phyloP scores from a whole-genome alignment of 2,888 invertebrate species.

The Dicyrtoma fusca region DNA sequence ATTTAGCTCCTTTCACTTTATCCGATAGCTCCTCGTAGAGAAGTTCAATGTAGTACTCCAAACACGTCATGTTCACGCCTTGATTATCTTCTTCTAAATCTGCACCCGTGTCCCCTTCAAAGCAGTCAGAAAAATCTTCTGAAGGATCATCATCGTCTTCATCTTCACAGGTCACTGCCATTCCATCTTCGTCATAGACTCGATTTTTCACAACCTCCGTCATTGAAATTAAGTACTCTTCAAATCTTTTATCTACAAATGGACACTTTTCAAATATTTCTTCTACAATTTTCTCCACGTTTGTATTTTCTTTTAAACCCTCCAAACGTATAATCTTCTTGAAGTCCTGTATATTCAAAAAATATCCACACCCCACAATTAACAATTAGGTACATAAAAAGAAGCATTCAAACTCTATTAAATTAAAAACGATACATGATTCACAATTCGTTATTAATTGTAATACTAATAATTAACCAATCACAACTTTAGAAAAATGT shows the following conservation, averaged over 20 bases:
- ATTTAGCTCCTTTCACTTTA: conserved; percentile 84
- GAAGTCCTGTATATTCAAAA: conserved; percentile 66
- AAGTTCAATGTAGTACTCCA: conserved; percentile 93
- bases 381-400: no score
- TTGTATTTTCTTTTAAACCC: conserved; percentile 76
- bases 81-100: conserved; percentile 58
- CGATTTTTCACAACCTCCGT: conserved; percentile 41
- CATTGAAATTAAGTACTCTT: conserved; percentile 21
- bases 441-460: neutral
- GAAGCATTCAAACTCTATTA: no score
- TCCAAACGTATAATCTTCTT: conserved; percentile 82
- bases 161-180: conserved; percentile 45
- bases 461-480: no score
- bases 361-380: no score
- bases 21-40: conserved; percentile 88
- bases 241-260: conserved; percentile 68
- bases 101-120: conserved; percentile 48
- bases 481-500: neutral
- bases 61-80: conserved; percentile 75
- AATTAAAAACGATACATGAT: no score
- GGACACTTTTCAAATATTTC: conserved; percentile 86
- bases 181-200: conserved; percentile 47
- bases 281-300: conserved; percentile 76
- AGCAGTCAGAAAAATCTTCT: conserved; percentile 49
- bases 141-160: conserved; percentile 4